Percentiles rank a stretch among this genome's conserved stretches.
Evolutionary conservation across 2,113 vertebrate genomes (phyloP).

Genomic region (Suncus etruscus): DNA sequence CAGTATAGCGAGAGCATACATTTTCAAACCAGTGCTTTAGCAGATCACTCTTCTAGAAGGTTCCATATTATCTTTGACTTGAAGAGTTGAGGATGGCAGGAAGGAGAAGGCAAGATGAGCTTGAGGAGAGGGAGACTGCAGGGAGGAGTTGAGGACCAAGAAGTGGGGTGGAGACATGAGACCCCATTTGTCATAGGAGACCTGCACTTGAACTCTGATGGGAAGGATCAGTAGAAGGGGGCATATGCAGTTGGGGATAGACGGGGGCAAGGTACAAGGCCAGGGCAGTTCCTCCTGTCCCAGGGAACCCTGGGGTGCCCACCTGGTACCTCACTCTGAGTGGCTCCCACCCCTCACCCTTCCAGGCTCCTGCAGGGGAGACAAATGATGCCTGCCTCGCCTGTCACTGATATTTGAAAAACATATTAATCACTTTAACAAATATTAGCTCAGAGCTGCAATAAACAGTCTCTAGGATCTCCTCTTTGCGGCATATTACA

Average conservation of each 20-base stretch:
- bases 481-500: slow-evolving; percentile 85
- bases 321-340: background rate
- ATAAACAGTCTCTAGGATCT: slow-evolving; percentile 85
- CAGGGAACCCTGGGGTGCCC: fast-evolving
- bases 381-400: slow-evolving; percentile 85
- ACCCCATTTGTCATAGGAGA: fast-evolving
- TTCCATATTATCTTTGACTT: background rate
- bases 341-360: slow-evolving; percentile 40
- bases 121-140: background rate
- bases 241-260: background rate
- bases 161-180: too few relatives aligned
- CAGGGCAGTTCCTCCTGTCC: fast-evolving
- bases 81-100: background rate
- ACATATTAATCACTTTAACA: slow-evolving; percentile 90
- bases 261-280: fast-evolving
- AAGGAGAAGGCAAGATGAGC: too few relatives aligned
- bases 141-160: background rate
- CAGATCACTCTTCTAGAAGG: fast-evolving
- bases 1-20: fast-evolving
- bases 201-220: fast-evolving
- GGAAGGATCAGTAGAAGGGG: fast-evolving
- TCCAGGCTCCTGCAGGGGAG: slow-evolving; percentile 77
- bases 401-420: slow-evolving; percentile 88
- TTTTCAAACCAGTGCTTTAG: too few relatives aligned
- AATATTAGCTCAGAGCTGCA: slow-evolving; percentile 87